phyloP scores from a whole-genome alignment of 2,113 vertebrate species.

The Ondatra zibethicus region DNA sequence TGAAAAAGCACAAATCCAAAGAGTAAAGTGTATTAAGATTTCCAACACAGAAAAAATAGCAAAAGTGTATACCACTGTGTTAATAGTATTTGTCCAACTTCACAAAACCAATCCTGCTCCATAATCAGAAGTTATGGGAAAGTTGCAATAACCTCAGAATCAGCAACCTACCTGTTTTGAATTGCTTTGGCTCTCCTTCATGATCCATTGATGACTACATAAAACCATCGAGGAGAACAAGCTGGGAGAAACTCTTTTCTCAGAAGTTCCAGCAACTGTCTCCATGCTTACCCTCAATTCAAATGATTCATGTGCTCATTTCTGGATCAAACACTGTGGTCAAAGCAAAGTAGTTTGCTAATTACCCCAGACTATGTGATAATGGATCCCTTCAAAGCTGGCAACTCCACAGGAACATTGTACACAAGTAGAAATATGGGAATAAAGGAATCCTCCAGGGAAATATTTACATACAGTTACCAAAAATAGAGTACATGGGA shows the following conservation, averaged over 20 bases:
- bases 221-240: neutral
- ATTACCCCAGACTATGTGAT: neutral
- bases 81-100: neutral
- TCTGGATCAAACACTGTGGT: neutral
- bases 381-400: neutral
- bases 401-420: neutral
- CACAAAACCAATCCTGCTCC: neutral
- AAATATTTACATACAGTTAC: neutral
- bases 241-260: neutral
- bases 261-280: neutral
- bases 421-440: neutral
- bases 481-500: neutral
- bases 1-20: neutral
- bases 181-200: neutral
- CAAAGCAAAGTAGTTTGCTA: neutral
- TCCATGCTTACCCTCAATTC: neutral
- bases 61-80: neutral
- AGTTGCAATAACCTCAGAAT: neutral
- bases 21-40: neutral
- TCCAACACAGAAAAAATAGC: neutral
- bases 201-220: neutral
- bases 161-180: neutral
- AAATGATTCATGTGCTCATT: neutral
- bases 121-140: neutral
- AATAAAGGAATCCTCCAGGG: neutral